Evolutionary conservation across 2,888 invertebrate species (phyloP).

Genomic region (Cecidostiba fungosa): DNA sequence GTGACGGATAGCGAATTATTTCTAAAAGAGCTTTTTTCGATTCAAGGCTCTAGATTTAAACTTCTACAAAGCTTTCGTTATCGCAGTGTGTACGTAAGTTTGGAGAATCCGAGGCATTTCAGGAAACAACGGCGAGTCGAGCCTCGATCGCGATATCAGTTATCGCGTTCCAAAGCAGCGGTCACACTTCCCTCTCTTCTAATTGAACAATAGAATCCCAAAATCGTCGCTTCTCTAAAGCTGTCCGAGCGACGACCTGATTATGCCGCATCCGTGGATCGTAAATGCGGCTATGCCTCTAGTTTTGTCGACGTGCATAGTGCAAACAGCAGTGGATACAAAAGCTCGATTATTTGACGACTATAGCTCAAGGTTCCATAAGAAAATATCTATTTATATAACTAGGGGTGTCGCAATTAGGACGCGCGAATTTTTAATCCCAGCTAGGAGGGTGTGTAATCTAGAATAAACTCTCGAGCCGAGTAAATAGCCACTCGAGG

Average conservation of each 20-base stretch:
- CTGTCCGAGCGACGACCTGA: constrained; percentile 13
- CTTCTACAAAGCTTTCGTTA: too few species aligned
- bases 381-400: background rate
- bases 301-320: background rate
- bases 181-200: background rate
- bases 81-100: background rate
- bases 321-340: background rate
- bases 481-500: background rate
- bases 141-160: background rate
- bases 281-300: background rate
- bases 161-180: background rate
- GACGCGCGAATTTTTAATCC: background rate
- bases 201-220: constrained; percentile 42
- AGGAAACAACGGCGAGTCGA: background rate
- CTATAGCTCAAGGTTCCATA: background rate
- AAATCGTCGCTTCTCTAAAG: constrained; percentile 28
- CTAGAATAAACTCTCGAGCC: background rate
- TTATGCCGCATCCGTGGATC: constrained; percentile 9
- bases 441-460: background rate
- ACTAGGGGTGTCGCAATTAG: background rate
- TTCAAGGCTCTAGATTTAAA: background rate
- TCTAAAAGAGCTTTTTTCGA: background rate
- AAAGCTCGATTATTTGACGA: background rate
- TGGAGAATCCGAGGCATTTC: background rate
- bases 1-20: too few species aligned